Evolutionary conservation across 23 tunicate genomes (phyloP), one percentile per base, ranked within the genome.

Genomic region (Halocynthia aurantium): DNA sequence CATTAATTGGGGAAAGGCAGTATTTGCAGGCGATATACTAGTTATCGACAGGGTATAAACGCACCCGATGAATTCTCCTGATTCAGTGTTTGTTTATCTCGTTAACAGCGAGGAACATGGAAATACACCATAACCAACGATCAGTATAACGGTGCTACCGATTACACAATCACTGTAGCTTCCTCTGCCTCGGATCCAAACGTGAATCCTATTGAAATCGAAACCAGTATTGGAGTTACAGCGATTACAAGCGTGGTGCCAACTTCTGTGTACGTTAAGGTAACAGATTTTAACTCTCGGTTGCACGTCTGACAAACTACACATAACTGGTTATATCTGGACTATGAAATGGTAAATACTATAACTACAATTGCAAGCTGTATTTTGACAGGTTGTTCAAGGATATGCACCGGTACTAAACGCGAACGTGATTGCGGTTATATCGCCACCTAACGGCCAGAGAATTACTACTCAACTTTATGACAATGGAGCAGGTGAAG

Each of bases 401-500:
- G 83, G 83, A n/a, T 78, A 49, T 31, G 55, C 20, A 7, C 87
- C 87, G 13, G 77, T 84, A 12, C 68, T 84, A 12, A 77, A 58
- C 21, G 87, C 82, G 0, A 15, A 76, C 10, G 87, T 84, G 0
- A 20, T 69, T 9, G 87, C 87, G 8, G 77, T 22, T 6, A 56
- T 84, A 6, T 69, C 51, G 50, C 51, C 61, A 40, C 87, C 87
- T 6, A 78, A 69, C 52, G 89, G 89, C 8, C 51, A 58, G 6
- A 66, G 6, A 6, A 44, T 19, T 60, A n/a, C 0, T 6, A 52
- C 78, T 7, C 61, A 70, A 13, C 63, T 84, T 10, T 71, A 51
- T 53, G 89, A 84, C 31, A 76, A 76, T 20, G 89, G 89, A 40
- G 83, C 83, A 58, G 83, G 89, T 84, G 71, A 8, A n/a, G 63